phyloP scores from a whole-genome alignment of 2,113 vertebrate species.

The Corapipo altera region DNA sequence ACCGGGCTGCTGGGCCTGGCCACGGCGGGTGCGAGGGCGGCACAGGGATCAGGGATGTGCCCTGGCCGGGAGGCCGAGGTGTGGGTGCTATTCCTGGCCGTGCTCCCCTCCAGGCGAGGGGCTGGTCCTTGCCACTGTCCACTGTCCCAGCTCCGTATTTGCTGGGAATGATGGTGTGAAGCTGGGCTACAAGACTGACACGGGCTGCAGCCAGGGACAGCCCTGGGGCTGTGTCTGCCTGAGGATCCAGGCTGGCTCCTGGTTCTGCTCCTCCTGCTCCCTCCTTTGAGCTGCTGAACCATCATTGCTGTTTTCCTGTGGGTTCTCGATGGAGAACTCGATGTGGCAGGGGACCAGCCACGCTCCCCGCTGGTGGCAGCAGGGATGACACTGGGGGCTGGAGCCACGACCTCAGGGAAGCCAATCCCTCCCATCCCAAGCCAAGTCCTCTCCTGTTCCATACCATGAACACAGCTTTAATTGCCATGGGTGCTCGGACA shows the following conservation, averaged over 20 bases:
- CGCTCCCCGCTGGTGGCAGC: background rate
- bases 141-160: background rate
- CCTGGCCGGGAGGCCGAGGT: background rate
- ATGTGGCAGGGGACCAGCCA: background rate
- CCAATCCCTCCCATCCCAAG: background rate
- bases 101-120: background rate
- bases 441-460: background rate
- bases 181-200: background rate
- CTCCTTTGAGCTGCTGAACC: background rate
- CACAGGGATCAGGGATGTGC: background rate
- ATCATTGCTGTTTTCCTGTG: fast-evolving
- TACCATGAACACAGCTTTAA: slow-evolving; percentile 1
- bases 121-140: background rate
- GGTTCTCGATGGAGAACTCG: background rate
- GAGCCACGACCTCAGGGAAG: background rate
- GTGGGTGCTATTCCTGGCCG: background rate
- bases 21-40: fast-evolving
- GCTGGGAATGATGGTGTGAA: fast-evolving
- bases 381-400: background rate
- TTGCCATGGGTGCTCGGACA: background rate
- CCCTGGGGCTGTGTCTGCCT: background rate
- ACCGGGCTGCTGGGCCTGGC: background rate
- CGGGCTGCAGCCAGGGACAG: background rate
- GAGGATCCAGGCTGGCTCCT: background rate
- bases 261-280: background rate